Base-by-base conservation (phyloP, 2,888 invertebrate genomes). In the Hydraecia micacea region DNA sequence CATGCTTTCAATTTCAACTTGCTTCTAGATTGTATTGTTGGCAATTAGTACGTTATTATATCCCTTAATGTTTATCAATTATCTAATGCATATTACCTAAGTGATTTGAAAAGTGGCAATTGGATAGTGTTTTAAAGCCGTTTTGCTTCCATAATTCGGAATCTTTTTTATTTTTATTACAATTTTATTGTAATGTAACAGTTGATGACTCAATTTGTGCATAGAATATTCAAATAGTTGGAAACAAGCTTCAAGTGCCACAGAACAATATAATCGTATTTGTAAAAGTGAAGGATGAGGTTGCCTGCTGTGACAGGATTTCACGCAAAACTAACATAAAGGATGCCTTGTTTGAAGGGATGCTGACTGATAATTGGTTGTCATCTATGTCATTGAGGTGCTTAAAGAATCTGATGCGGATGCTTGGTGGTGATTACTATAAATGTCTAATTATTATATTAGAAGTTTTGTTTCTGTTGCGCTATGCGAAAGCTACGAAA, bases 281-380 rank as follows among this genome's bases (percentile, higher is more conserved):
- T 83, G 71, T 73, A 63, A 73, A 68, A 52, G 74, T 75, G 69
- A 79, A 74, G 55, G 39, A 67, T 46, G 76, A 21, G 25, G 11
- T 77, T 80, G 73, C 88, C 88, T 77, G 87, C 85, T 86, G 81
- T 75, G 87, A 77, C 75, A 49, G 25, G 75, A 76, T 75, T 86
- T 75, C 46, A 82, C 42, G 65, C 70, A 60, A 75, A 69, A 60
- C 52, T 46, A 42, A 15, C 68, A 78, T 69, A 67, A 66, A 71
- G 66, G 81, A 67, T 15, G 55, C 49, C 28, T 52, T 52, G 49
- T 74, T 84, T 82, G 8, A 68, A 73, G n/a, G 36, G 42, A 73
- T 62, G 18, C 46, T 73, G 28, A 36, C 58, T 46, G 36, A 73
- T 85, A 49, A 79, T 65, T 63, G 58, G 3, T 46, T 55, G 65